Base-by-base conservation (phyloP, 1,140 invertebrate species). In the Himalopsyche phryganea region DNA sequence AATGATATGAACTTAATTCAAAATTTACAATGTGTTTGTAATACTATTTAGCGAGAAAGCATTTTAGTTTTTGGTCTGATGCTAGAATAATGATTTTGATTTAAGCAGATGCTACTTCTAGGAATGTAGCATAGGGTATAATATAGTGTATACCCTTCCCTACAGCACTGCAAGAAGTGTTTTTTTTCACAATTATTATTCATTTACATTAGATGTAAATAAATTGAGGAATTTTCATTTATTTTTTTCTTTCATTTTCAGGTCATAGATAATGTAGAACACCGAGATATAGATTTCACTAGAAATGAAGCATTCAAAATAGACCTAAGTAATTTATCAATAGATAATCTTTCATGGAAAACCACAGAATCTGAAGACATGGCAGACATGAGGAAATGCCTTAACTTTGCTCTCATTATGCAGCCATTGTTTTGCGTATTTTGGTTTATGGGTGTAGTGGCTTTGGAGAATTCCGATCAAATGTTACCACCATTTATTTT, bases 381-480 rank as follows among this genome's bases (percentile, higher is more conserved):
- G 42, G 72, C 73, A 41, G 71, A 74, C 50, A 65, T 77, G 50
- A 73, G 78, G 60, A 69, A 73, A 23, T 79, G 80, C 48, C 60
- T 85, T 18, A 74, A 83, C 63, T 71, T 83, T 0, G 81, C 81
- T 17, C 72, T 83, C 6, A 75, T 82, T 10, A 64, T 85, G 53
- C 75, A 84, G 56, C 83, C 83, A 28, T 75, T 83, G 50, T 83
- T 84, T 64, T 80, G 81, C 13, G 76, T 84, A 10, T 80, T 81
- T 58, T 88, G 86, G 86, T 86, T 87, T 61, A 79, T 86, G 67
- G 83, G 83, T 1, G 85, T 87, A 5, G 75, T 87, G 5, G 85
- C 86, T 9, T 75, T 88, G n/a, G 86, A 88, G 64, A 86, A 87
- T 65, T 76, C 80, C 1, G 67, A 73, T 6, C 83, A 82, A 58